Evolutionary conservation across 1,140 invertebrate species (phyloP).

Genomic region (Limonius californicus): DNA sequence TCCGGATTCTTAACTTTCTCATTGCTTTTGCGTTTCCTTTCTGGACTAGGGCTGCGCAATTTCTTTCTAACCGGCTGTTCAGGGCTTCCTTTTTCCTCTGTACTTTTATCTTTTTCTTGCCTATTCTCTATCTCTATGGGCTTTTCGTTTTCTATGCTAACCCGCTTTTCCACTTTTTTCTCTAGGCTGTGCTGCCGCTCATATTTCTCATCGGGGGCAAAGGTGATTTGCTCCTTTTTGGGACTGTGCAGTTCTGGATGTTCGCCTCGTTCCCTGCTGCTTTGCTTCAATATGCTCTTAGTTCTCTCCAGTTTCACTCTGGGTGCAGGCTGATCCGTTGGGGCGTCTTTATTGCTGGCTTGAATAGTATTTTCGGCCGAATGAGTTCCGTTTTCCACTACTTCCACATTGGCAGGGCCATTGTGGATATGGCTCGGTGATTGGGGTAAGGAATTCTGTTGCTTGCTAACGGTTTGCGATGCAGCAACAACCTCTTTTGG

Average conservation of each 20-base stretch:
- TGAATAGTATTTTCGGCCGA: neutral
- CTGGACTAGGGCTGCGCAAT: neutral
- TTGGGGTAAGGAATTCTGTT: neutral
- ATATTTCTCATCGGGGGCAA: conserved; percentile 32
- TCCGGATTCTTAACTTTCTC: conserved; percentile 22
- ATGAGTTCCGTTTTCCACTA: neutral
- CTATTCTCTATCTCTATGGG: neutral
- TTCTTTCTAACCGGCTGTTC: neutral
- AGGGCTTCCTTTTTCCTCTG: neutral
- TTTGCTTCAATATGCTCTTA: conserved; percentile 45
- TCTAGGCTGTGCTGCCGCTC: conserved; percentile 2
- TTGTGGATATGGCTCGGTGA: conserved; percentile 16
- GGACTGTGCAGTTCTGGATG: conserved; percentile 35
- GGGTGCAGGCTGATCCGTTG: neutral
- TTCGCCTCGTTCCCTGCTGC: conserved; percentile 39
- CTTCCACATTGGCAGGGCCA: neutral
- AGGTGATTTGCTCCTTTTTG: conserved; percentile 41
- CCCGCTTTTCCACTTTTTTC: conserved; percentile 11
- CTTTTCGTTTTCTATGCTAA: conserved; percentile 7
- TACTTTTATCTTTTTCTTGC: neutral
- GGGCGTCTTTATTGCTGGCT: neutral
- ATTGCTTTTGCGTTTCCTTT: conserved; percentile 33
- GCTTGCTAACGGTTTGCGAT: too few relatives aligned
- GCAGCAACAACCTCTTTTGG: conserved; percentile 42
- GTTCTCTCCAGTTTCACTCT: conserved; percentile 38